Evolutionary conservation across 2,888 invertebrate genomes (phyloP).

Genomic region (Cheilosia grossa): DNA sequence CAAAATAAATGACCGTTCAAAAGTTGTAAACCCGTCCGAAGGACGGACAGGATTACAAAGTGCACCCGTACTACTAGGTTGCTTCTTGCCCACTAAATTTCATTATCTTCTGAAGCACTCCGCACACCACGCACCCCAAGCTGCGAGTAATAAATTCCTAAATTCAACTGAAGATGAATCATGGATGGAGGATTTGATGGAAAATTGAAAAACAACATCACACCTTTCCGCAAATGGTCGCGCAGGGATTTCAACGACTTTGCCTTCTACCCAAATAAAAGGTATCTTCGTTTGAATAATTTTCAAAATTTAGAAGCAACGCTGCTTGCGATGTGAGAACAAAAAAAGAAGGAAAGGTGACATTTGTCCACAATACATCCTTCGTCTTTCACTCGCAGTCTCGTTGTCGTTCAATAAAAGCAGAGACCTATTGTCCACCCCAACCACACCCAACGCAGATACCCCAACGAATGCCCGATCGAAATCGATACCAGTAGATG

Average conservation of each 20-base stretch:
- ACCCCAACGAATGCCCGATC: slow-evolving; percentile 10
- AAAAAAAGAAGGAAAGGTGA: background rate
- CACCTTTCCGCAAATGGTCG: slow-evolving; percentile 36
- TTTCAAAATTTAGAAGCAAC: slow-evolving; percentile 61
- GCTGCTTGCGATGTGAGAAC: slow-evolving; percentile 4
- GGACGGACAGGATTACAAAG: slow-evolving; percentile 14
- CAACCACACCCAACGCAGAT: background rate
- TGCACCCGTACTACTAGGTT: slow-evolving; percentile 10
- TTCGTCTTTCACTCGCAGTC: background rate
- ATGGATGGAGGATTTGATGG: background rate
- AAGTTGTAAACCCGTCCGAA: background rate
- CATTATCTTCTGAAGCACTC: slow-evolving; percentile 44
- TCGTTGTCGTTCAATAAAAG: background rate
- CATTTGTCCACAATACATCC: background rate
- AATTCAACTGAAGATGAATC: slow-evolving; percentile 47
- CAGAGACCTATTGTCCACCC: background rate
- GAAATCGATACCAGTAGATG: slow-evolving; percentile 55
- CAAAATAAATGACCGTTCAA: slow-evolving; percentile 31
- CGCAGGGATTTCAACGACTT: background rate
- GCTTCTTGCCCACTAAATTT: slow-evolving; percentile 33
- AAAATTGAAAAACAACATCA: slow-evolving; percentile 67
- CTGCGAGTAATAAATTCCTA: slow-evolving; percentile 50
- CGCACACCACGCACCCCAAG: slow-evolving; percentile 15
- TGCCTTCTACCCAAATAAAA: slow-evolving; percentile 25
- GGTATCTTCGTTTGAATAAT: slow-evolving; percentile 55